Evolutionary conservation across 2,888 invertebrate genomes (phyloP).

Genomic region (Machimus rusticus): DNA sequence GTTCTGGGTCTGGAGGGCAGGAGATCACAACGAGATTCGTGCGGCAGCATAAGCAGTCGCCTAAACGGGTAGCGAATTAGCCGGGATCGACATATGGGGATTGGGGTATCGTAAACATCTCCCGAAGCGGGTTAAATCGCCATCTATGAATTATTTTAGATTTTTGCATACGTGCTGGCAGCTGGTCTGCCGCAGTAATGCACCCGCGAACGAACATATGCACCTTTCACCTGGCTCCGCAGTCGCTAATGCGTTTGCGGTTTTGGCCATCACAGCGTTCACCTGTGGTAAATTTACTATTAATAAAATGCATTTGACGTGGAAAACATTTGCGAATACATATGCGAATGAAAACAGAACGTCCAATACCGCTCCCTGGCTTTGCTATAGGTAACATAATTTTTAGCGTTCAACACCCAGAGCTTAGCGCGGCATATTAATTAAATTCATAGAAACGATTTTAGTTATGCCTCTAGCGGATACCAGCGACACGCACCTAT

Average conservation of each 20-base stretch:
- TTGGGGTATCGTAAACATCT: background rate
- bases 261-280: background rate
- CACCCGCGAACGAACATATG: background rate
- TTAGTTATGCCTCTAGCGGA: background rate
- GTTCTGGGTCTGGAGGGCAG: conserved; percentile 8
- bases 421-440: background rate
- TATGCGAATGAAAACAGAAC: background rate
- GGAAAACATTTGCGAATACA: background rate
- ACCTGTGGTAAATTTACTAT: background rate
- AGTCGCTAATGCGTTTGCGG: background rate
- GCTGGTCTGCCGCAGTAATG: background rate
- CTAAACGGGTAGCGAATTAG: background rate
- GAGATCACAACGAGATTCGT: background rate
- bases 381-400: background rate
- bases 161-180: background rate
- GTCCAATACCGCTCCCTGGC: background rate
- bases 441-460: background rate
- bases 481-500: background rate
- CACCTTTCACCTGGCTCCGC: background rate
- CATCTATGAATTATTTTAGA: background rate
- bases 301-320: background rate
- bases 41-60: background rate
- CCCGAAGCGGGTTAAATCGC: background rate
- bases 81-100: background rate
- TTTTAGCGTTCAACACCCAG: background rate